phyloP scores from a whole-genome alignment of 2,113 vertebrate genomes.

The Cavia porcellus region DNA sequence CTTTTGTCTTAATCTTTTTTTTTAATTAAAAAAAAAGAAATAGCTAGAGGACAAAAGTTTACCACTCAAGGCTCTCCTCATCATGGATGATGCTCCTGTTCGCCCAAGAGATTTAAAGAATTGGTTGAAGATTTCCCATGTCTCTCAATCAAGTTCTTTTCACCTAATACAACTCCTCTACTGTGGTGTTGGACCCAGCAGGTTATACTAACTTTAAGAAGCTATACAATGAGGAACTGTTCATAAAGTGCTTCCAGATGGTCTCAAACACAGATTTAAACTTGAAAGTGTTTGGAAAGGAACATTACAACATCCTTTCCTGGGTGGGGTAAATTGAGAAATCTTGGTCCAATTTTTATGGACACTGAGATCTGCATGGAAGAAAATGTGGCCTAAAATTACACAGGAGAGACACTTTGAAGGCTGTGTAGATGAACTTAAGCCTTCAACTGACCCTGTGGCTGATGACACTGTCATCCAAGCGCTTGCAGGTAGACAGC shows the following conservation, averaged over 20 bases:
- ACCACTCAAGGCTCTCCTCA: neutral
- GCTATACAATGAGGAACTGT: neutral
- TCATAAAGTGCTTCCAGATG: neutral
- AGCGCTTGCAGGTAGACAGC: neutral
- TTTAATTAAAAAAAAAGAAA: no score
- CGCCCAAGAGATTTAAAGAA: neutral
- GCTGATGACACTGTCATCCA: neutral
- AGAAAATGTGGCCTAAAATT: neutral
- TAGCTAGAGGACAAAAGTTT: neutral
- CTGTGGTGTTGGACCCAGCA: neutral
- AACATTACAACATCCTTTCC: neutral
- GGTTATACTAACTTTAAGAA: neutral
- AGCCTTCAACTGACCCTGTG: neutral
- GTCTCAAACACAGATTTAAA: neutral
- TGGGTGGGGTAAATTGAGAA: neutral
- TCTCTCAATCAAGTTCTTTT: neutral
- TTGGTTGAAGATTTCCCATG: neutral
- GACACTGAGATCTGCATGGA: neutral
- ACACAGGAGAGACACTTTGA: neutral
- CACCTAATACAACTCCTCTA: neutral
- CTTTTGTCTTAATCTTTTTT: no score
- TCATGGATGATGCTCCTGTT: neutral
- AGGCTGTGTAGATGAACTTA: neutral
- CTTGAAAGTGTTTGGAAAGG: neutral
- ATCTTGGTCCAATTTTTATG: neutral